phyloP scores from a whole-genome alignment of 2,888 invertebrate species.

The Lymantria monacha region DNA sequence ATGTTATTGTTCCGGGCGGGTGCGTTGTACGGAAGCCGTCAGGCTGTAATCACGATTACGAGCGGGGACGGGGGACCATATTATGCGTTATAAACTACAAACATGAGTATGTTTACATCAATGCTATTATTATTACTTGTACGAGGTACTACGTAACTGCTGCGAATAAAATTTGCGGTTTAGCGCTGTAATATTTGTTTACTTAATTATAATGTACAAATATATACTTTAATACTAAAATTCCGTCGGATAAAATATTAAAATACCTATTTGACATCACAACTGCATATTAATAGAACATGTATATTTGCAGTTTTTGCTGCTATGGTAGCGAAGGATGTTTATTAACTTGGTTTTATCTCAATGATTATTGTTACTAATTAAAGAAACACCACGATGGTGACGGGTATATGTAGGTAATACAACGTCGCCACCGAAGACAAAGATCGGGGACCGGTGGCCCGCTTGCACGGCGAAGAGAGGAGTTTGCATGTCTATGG shows the following conservation, averaged over 20 bases:
- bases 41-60: conserved; percentile 41
- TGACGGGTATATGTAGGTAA: no score
- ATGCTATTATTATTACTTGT: conserved; percentile 18
- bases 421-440: no score
- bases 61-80: conserved; percentile 20
- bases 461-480: no score
- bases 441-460: no score
- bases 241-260: neutral
- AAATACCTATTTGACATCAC: no score
- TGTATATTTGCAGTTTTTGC: no score
- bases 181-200: neutral
- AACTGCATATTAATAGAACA: no score
- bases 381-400: no score
- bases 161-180: neutral
- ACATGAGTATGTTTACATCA: conserved; percentile 14
- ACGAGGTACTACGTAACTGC: conserved; percentile 12
- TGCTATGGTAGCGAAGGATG: no score
- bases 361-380: no score
- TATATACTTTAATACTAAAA: neutral
- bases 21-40: conserved; percentile 58
- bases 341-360: no score
- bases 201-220: neutral
- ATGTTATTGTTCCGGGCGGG: conserved; percentile 63
- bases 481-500: no score
- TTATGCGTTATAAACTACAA: conserved; percentile 22